Evolutionary conservation across 2,888 invertebrate genomes (phyloP), one percentile per base, ranked within the genome.

Genomic region (Tribolium freemani): DNA sequence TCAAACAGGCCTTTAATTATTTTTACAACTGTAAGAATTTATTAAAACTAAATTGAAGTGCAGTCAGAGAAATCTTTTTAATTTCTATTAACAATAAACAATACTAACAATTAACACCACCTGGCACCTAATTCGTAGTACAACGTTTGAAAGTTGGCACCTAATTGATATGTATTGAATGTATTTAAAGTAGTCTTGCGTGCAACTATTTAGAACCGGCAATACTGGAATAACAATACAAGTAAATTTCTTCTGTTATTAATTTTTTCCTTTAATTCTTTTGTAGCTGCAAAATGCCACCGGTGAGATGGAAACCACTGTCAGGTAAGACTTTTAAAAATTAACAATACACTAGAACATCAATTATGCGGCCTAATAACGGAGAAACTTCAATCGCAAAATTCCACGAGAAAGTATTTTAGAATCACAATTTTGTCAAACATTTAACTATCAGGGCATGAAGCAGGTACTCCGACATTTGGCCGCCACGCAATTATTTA

Each of bases 251-350:
- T 21, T 38, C 26, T n/a, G n/a, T 26, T 38, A 44, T 38, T n/a
- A 57, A 44, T 57, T 58, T 74, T 72, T 76, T 70, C 8, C 31
- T 38, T 53, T 68, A 3, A 56, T 26, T 26, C 26, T 26, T 26
- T 26, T 21, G 21, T 20, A 6, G 11, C 46, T 50, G 38, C 71
- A 79, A 64, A 50, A 82, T 82, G 82, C 80, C 82, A 53, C 79
- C 82, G 44, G 82, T 81, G 16, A 74, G 80, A 79, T 82, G 82
- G 82, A 82, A 80, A 78, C 51, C 30, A 26, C 13, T 48, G 10
- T 4, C 64, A 71, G 48, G 81, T 81, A 75, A 81, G 79, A 77
- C 46, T 60, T 57, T 26, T 6, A 38, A 60, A 48, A 21, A n/a
- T 50, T 38, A 30, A 46, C 46, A 64, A 10, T 53, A 64, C 54